Conservation (phyloP, 2,888 invertebrate species). For the Epinotia bilunana region DNA sequence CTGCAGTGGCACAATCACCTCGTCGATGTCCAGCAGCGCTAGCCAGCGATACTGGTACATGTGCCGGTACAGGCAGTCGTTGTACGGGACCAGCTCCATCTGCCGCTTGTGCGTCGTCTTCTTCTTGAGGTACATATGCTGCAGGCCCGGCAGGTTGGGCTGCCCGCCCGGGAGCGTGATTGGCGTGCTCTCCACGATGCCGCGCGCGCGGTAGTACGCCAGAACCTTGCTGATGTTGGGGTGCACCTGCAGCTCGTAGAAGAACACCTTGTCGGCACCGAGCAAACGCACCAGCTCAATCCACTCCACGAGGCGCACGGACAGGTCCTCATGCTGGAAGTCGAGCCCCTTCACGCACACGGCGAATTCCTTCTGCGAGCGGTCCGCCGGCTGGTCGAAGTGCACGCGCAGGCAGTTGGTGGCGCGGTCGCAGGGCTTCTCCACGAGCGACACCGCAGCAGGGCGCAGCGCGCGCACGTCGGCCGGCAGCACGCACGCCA, state of each 20-base stretch:
- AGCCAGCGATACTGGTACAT: conserved; percentile 95
- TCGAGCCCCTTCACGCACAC: conserved; percentile 97
- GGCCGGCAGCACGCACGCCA: conserved; percentile 94
- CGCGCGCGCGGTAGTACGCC: conserved; percentile 86
- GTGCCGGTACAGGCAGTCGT: conserved; percentile 97
- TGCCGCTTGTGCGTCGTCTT: conserved; percentile 97
- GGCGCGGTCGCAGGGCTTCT: conserved; percentile 92
- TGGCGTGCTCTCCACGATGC: conserved; percentile 90
- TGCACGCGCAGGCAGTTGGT: conserved; percentile 93
- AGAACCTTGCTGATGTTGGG: conserved; percentile 95
- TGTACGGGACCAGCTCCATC: conserved; percentile 98
- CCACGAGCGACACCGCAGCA: conserved; percentile 93
- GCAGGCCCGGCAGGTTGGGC: conserved; percentile 94
- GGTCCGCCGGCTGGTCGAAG: conserved; percentile 87
- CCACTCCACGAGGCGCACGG: conserved; percentile 96
- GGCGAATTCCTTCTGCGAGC: conserved; percentile 90
- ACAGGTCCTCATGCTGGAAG: conserved; percentile 95
- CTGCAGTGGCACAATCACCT: conserved; percentile 95
- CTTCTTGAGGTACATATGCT: conserved; percentile 94
- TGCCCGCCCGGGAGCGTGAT: conserved; percentile 94
- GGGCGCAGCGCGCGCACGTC: conserved; percentile 89
- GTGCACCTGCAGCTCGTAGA: conserved; percentile 96
- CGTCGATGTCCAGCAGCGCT: conserved; percentile 96
- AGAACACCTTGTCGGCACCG: conserved; percentile 96
- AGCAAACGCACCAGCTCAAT: conserved; percentile 93